phyloP scores from a whole-genome alignment of 2,113 vertebrate genomes.

The Silurus meridionalis region DNA sequence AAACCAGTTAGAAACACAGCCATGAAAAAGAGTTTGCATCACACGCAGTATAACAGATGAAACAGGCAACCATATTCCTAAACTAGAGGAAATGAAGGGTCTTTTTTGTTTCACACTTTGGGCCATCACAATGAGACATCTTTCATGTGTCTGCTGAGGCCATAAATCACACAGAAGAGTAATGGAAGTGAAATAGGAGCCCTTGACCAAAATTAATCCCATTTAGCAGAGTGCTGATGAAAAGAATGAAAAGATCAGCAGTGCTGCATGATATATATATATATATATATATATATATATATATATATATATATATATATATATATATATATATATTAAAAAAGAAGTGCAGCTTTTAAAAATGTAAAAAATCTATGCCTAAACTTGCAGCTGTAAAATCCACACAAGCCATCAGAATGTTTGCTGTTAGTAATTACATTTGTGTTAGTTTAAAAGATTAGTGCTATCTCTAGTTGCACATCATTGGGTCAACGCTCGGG shows the following conservation, averaged over 20 bases:
- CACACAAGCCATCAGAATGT: conserved; percentile 37
- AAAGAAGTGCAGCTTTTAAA: conserved; percentile 12
- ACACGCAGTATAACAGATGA: conserved; percentile 35
- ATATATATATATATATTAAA: conserved; percentile 5
- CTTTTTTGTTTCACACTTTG: conserved; percentile 24
- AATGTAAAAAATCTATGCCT: conserved; percentile 34
- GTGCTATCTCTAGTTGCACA: conserved; percentile 57
- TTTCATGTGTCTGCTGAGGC: conserved; percentile 42
- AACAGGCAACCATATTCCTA: conserved; percentile 13
- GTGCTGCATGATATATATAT: conserved; percentile 6
- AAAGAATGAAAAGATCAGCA: conserved; percentile 41
- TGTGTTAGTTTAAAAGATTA: conserved; percentile 62
- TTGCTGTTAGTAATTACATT: conserved; percentile 59
- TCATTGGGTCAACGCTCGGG: conserved; percentile 35
- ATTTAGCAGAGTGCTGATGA: conserved; percentile 43
- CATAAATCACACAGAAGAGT: conserved; percentile 48
- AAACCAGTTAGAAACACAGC: conserved; percentile 7
- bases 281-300: background rate
- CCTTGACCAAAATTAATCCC: conserved; percentile 47
- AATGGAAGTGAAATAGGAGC: conserved; percentile 41
- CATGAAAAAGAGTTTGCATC: conserved; percentile 14
- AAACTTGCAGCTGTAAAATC: conserved; percentile 19
- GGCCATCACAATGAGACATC: conserved; percentile 35
- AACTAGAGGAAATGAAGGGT: conserved; percentile 45
- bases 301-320: no score